A percentile compares a stretch with the other conserved stretches of the same genome.
These are phyloP conservation scores for Mercenaria mercenaria DNA, from an alignment of 1,140 invertebrate genomes.

Conservation along the genomic window DNA sequence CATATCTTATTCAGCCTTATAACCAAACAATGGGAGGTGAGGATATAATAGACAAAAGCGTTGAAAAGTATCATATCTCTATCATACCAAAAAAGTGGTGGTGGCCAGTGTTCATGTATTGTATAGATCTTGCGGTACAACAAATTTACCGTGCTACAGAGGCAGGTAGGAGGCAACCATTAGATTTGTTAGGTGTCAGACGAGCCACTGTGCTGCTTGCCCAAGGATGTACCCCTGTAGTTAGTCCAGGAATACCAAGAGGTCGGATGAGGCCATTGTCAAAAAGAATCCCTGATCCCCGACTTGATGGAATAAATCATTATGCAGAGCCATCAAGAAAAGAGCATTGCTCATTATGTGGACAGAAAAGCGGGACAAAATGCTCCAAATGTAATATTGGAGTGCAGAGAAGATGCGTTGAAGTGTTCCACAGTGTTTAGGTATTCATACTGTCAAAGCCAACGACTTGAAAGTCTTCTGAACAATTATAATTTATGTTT, in stretches of 20 bases:
- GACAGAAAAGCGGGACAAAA: not conserved
- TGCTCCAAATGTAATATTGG: not conserved
- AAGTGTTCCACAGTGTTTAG: not conserved
- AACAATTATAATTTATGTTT: not conserved
- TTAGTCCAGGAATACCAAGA: not conserved
- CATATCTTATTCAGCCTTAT: not conserved
- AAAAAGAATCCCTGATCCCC: not conserved
- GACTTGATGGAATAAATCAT: too few species aligned
- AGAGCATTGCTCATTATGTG: not conserved
- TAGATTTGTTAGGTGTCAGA: not conserved
- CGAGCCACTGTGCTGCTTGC: not conserved
- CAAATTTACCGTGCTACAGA: not conserved
- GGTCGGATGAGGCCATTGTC: not conserved
- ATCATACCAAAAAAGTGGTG: not conserved
- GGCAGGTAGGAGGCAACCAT: not conserved
- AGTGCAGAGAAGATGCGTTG: not conserved
- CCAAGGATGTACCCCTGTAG: not conserved
- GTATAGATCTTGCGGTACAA: not conserved
- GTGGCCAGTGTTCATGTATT: not conserved
- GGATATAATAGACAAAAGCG: not conserved
- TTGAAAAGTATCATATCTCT: not conserved
- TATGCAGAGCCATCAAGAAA: not conserved
- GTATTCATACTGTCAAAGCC: not conserved
- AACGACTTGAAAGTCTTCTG: not conserved
- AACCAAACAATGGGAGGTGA: not conserved